These are phyloP conservation scores for Cephus rjabovi DNA, from an alignment of 2,888 invertebrate genomes.

Conservation along the genomic window DNA sequence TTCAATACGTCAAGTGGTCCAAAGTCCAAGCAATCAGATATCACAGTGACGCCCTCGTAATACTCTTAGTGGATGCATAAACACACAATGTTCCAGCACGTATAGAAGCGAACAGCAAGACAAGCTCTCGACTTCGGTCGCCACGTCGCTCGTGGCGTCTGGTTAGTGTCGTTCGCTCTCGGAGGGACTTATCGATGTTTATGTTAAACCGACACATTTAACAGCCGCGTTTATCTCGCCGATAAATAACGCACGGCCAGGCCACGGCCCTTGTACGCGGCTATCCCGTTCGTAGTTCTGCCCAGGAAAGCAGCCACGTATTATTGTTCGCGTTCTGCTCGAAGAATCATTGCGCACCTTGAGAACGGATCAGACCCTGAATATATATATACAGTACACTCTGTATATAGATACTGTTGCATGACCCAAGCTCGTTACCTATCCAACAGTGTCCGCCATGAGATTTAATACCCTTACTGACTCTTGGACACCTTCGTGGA, in stretches of 20 bases:
- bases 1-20: conserved; percentile 32
- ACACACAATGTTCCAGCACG: not conserved
- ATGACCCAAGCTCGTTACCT: too few relatives aligned
- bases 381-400: not conserved
- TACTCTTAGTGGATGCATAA: not conserved
- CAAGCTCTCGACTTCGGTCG: not conserved
- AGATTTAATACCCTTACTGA: too few relatives aligned
- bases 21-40: conserved; percentile 22
- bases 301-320: not conserved
- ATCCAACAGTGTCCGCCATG: too few relatives aligned
- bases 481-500: too few relatives aligned
- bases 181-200: conserved; percentile 61
- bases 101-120: not conserved
- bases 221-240: conserved; percentile 57
- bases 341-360: not conserved
- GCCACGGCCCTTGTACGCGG: not conserved
- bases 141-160: conserved; percentile 39
- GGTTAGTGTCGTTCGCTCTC: conserved; percentile 50
- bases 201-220: conserved; percentile 59
- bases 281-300: conserved; percentile 11
- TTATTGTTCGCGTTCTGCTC: conserved; percentile 1
- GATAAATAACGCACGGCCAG: conserved; percentile 53
- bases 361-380: not conserved
- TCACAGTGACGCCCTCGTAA: conserved; percentile 3
- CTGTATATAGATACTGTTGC: too few relatives aligned